phyloP scores from a whole-genome alignment of 1,140 invertebrate genomes.

The Sminthurinus signatus region DNA sequence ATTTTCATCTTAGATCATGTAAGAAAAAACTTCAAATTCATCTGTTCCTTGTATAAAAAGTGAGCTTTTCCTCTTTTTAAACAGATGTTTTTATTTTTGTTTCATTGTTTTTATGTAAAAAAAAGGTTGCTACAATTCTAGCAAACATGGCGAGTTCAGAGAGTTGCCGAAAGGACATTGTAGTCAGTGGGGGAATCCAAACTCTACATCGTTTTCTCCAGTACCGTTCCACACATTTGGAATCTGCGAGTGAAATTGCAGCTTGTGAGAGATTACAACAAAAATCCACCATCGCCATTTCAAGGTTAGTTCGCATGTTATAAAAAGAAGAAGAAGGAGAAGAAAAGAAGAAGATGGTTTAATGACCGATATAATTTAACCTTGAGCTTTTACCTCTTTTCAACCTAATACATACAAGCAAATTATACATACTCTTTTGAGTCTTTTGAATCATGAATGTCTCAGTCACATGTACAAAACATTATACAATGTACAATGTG shows the following conservation, averaged over 20 bases:
- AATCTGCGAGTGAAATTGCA: slow-evolving; percentile 52
- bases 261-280: slow-evolving; percentile 71
- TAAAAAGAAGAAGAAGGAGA: no score
- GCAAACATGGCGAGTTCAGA: slow-evolving; percentile 68
- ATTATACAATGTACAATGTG: no score
- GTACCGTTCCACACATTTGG: slow-evolving; percentile 52
- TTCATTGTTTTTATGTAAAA: neutral
- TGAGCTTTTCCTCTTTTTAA: neutral
- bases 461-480: neutral
- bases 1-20: slow-evolving; percentile 71
- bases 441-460: neutral
- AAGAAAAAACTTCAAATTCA: slow-evolving; percentile 13
- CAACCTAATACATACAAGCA: slow-evolving; percentile 18
- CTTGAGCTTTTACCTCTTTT: neutral
- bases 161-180: slow-evolving; percentile 56
- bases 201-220: slow-evolving; percentile 71
- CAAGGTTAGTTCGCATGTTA: slow-evolving; percentile 53
- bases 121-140: slow-evolving; percentile 63
- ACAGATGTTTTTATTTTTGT: neutral
- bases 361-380: no score
- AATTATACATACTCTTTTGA: neutral
- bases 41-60: neutral
- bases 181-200: slow-evolving; percentile 43
- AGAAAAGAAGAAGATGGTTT: no score
- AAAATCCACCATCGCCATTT: slow-evolving; percentile 77